Base-by-base conservation (phyloP, 2,113 vertebrate species). In the Malurus cyaneus region DNA sequence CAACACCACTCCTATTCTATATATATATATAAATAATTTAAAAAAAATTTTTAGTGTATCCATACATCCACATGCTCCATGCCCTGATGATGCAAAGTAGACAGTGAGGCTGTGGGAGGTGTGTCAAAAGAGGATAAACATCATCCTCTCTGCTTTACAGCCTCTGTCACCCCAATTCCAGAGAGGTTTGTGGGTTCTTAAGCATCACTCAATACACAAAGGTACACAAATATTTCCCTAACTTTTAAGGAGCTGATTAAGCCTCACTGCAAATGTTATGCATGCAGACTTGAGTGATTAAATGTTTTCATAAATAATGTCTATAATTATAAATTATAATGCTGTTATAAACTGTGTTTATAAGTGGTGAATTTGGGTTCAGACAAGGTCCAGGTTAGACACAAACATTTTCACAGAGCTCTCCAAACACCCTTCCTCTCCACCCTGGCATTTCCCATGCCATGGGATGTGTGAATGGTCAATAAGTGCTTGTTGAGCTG, bases 371-470 rank as follows among this genome's bases (percentile, higher is more conserved):
- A 42, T 73, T 90, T 53, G 52, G 18, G 23, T 71, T 85, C 34
- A 56, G 46, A 31, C 17, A 7, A 8, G 7, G 34, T 34, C 54
- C 15, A 73, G 21, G 17, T 74, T 31, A 44, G 47, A 49, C 42
- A 16, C 11, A 42, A 39, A 7, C 0, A 2, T 39, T 62, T 36
- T 20, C 36, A 29, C 0, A 0, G 42, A 72, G 16, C 14, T 19
- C 21, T 73, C n/a, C 47, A 73, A 28, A 8, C 5, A 81, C 15
- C 18, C 5, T 86, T 86, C 52, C 18, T 74, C 47, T 74, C 44
- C 34, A 44, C 66, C 42, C 46, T 77, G 19, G 5, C 65, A n/a
- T 80, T 93, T 76, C 42, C 47, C 18, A 6, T 44, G 44, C 24
- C 14, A 31, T 80, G 77, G 81, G 72, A 54, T 29, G 60, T 0